Conservation (phyloP, 2,888 invertebrate species). For the Drosophila merina region DNA sequence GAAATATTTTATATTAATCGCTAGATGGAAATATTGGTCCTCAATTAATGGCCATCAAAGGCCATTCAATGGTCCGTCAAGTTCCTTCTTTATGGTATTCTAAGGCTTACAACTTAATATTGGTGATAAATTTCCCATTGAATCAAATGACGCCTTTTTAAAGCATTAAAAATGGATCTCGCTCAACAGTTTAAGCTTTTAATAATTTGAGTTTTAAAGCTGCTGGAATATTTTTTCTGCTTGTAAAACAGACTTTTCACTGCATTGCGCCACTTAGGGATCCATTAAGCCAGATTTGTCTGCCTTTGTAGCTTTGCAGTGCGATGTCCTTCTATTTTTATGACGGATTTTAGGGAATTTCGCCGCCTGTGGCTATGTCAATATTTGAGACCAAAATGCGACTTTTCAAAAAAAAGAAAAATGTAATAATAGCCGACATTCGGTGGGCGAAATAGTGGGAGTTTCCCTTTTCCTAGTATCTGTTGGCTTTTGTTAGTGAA, state of each 20-base stretch:
- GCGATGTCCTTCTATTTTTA: conserved; percentile 13
- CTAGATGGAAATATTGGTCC: too few species aligned
- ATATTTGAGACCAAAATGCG: conserved; percentile 31
- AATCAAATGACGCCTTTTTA: too few species aligned
- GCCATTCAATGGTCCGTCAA: too few species aligned
- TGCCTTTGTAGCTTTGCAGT: background rate
- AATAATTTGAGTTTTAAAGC: conserved; percentile 20
- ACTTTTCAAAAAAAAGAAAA: conserved; percentile 15
- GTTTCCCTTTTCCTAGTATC: too few species aligned
- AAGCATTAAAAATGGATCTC: too few species aligned
- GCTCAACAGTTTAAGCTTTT: conserved; percentile 2
- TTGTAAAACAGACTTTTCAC: conserved; percentile 12
- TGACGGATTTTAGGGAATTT: conserved; percentile 6
- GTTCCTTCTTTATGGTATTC: too few species aligned
- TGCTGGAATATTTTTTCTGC: conserved; percentile 15
- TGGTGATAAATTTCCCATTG: background rate
- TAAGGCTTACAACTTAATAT: background rate
- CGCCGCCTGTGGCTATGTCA: conserved; percentile 35
- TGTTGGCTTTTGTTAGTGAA: too few species aligned
- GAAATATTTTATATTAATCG: too few species aligned
- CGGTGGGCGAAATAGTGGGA: background rate
- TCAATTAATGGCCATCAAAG: too few species aligned
- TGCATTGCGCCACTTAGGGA: conserved; percentile 32
- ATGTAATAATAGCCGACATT: conserved; percentile 13
- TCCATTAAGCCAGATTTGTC: conserved; percentile 34